Evolutionary conservation across 92 coral and sea anemone genomes (phyloP), one percentile per base, ranked within the genome.

Genomic region (Bergia sp.): DNA sequence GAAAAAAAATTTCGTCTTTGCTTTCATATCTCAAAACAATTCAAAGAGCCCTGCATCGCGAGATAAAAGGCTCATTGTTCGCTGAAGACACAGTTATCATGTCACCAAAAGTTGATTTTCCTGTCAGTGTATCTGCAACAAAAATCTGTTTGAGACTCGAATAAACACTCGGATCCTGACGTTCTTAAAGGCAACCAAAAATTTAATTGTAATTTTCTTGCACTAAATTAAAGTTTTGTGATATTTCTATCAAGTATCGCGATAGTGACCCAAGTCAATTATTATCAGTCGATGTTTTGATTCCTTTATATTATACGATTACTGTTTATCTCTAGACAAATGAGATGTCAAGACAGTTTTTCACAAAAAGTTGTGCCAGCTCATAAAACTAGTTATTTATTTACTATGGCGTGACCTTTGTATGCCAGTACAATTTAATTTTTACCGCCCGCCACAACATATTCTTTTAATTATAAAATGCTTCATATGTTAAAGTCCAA

Each of bases 61-160:
- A 12, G 21, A 85, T 91, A 72, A 80, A 91, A 91, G 72, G 73
- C 78, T 86, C 82, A 86, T 86, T 90, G 82, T 69, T 86, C 67
- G 64, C 76, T 45, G 83, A 61, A 67, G 37, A 67, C 37, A 67
- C 37, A 67, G 58, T 53, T 61, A 61, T 61, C 20, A 61, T 61
- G 69, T 61, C 69, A 21, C 69, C 29, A 16, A 20, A 21, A 61
- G 69, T 21, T 13, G 29, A 61, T 21, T 61, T 61, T 61, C 58
- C 58, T 53, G 57, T 50, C 57, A 11, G 16, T 4, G 57, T 50
- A 50, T 61, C 11, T 61, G n/a, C 67, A 16, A 61, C 67, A 61
- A 4, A 3, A 20, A 61, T 2, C 67, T 18, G 4, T 61, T 61
- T 18, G n/a, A 18, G 10, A 53, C 11, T 53, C 16, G 58, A 53